Evolutionary conservation across 2,797 vertebrate species (phyloP).

Genomic region (Sebastes baramenuke): DNA sequence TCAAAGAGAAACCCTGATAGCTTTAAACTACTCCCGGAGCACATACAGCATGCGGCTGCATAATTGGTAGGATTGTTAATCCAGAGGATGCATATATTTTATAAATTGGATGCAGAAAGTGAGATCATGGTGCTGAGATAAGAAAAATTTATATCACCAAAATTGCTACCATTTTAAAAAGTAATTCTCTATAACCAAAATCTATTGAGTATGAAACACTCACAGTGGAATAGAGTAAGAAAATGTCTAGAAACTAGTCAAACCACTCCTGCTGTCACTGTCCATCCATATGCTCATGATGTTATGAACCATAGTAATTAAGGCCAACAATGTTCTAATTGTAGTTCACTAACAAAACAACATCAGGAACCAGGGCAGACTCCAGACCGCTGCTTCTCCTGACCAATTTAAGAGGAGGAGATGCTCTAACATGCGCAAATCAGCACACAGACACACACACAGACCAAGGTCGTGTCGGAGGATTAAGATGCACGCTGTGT

Average conservation of each 20-base stretch:
- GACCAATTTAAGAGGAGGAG: neutral
- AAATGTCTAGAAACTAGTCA: neutral
- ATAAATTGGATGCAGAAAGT: conserved; percentile 1
- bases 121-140: neutral
- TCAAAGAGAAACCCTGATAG: conserved; percentile 58
- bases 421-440: neutral
- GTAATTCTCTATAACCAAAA: neutral
- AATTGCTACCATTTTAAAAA: neutral
- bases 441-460: neutral
- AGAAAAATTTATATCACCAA: neutral
- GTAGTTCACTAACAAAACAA: neutral
- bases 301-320: neutral
- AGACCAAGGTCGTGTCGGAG: too few species aligned
- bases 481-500: neutral
- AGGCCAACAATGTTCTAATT: neutral
- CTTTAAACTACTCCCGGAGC: conserved; percentile 29
- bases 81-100: neutral
- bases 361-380: neutral
- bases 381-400: neutral
- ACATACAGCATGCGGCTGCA: conserved; percentile 11
- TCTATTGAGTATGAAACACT: neutral
- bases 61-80: conserved; percentile 36
- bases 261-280: neutral
- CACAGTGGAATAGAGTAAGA: neutral
- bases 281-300: neutral